Percentiles rank a stretch among this genome's conserved stretches.
Conservation (phyloP, 2,797 vertebrate genomes). For the Centropyge bicolor region DNA sequence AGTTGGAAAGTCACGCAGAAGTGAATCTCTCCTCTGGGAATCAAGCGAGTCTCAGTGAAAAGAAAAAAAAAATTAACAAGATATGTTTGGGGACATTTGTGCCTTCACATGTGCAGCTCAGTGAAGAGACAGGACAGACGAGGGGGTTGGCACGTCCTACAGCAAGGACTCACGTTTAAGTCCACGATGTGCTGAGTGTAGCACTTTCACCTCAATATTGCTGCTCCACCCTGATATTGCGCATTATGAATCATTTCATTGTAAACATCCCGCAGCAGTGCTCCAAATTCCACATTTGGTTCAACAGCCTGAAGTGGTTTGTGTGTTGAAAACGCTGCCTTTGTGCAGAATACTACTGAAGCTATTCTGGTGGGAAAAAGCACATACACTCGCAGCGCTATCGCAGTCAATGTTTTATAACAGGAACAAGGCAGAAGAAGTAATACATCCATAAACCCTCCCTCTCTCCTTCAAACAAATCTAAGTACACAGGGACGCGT, state of each 20-base stretch:
- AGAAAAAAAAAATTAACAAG: constrained; percentile 20
- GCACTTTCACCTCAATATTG: constrained; percentile 35
- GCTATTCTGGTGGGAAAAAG: constrained; percentile 47
- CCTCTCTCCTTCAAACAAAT: constrained; percentile 61
- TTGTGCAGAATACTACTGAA: constrained; percentile 48
- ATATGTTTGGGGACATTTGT: constrained; percentile 37
- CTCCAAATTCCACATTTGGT: constrained; percentile 59
- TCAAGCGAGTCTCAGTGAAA: constrained; percentile 20
- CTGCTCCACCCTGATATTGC: constrained; percentile 38
- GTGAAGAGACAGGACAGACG: constrained; percentile 11
- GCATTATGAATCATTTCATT: constrained; percentile 62
- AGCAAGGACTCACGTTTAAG: constrained; percentile 57
- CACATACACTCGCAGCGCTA: constrained; percentile 38
- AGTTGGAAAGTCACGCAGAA: constrained; percentile 53
- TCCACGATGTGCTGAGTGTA: constrained; percentile 36
- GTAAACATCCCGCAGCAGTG: constrained; percentile 57
- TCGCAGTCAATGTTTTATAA: constrained; percentile 66
- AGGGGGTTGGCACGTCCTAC: constrained; percentile 32
- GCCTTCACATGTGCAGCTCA: constrained; percentile 20
- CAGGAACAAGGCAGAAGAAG: constrained; percentile 42
- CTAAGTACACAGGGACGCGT: constrained; percentile 39
- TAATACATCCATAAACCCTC: constrained; percentile 47
- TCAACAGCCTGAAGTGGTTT: constrained; percentile 58
- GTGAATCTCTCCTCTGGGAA: constrained; percentile 44
- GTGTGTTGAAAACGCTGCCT: constrained; percentile 45